phyloP scores from a whole-genome alignment of 2,113 vertebrate species.

The Athene noctua region DNA sequence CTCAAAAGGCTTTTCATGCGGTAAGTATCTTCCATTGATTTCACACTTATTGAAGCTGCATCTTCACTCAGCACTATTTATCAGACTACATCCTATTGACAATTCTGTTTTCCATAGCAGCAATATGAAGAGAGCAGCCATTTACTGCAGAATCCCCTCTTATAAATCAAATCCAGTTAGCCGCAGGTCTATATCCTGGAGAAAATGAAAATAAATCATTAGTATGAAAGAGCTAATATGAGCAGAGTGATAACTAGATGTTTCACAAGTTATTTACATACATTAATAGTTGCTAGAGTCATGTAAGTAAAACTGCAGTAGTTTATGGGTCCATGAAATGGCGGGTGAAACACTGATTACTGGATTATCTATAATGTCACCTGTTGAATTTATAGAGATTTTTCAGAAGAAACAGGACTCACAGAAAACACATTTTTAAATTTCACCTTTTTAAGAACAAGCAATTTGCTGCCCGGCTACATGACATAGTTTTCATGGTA shows the following conservation, averaged over 20 bases:
- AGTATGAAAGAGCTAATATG: conserved; percentile 72
- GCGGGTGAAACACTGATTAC: conserved; percentile 40
- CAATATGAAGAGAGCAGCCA: conserved; percentile 70
- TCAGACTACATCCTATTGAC: conserved; percentile 79
- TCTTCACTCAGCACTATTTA: conserved; percentile 79
- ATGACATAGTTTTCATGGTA: background rate
- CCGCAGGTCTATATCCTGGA: conserved; percentile 82
- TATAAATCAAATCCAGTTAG: conserved; percentile 84
- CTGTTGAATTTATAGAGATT: conserved; percentile 35
- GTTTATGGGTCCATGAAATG: conserved; percentile 59
- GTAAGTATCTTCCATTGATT: conserved; percentile 79
- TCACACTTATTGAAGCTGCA: conserved; percentile 72
- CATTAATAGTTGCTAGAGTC: conserved; percentile 57
- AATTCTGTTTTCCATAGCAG: conserved; percentile 81
- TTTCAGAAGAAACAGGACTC: background rate
- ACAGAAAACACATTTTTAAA: conserved; percentile 7
- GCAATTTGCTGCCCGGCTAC: background rate
- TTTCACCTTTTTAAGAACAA: conserved; percentile 1
- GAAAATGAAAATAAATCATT: conserved; percentile 85
- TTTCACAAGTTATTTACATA: conserved; percentile 67
- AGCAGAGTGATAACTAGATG: conserved; percentile 69
- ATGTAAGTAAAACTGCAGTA: conserved; percentile 60
- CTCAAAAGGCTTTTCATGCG: conserved; percentile 72
- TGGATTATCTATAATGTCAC: conserved; percentile 36
- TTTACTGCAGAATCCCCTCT: conserved; percentile 74